Percentiles rank a stretch among this genome's conserved stretches.
These are phyloP conservation scores for Botrylloides violaceus DNA, from an alignment of 23 tunicate species.

Conservation along the genomic window DNA sequence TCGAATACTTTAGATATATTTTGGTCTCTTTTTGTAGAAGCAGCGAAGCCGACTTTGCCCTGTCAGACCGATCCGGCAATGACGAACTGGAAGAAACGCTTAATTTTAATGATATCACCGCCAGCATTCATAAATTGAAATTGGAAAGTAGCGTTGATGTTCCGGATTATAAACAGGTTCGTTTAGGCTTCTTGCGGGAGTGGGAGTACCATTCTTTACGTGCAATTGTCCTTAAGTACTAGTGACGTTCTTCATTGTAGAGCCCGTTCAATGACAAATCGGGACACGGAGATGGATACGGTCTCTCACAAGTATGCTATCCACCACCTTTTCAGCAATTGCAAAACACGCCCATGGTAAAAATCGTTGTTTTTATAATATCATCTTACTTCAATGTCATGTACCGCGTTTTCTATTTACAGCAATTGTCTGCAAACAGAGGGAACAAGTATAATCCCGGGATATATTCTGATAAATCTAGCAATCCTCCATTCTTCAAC, in stretches of 20 bases:
- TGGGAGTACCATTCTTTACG: background rate
- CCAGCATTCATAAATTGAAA: constrained; percentile 64
- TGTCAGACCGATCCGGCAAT: constrained; percentile 35
- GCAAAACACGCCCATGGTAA: constrained; percentile 53
- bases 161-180: constrained; percentile 18
- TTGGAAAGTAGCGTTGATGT: constrained; percentile 74
- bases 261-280: constrained; percentile 2
- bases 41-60: constrained; percentile 9
- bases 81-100: constrained; percentile 49
- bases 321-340: constrained; percentile 49
- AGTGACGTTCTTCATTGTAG: background rate
- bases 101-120: constrained; percentile 70
- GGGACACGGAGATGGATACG: constrained; percentile 10
- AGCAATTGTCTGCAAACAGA: constrained; percentile 34
- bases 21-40: constrained; percentile 2
- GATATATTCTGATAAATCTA: constrained; percentile 28
- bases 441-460: constrained; percentile 69
- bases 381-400: background rate
- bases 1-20: background rate
- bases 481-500: constrained; percentile 25
- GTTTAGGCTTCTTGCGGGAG: no score
- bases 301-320: constrained; percentile 15
- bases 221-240: no score
- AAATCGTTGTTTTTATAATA: background rate
- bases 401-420: background rate